Evolutionary conservation across 2,113 vertebrate species (phyloP).

Genomic region (Syngnathus floridae): DNA sequence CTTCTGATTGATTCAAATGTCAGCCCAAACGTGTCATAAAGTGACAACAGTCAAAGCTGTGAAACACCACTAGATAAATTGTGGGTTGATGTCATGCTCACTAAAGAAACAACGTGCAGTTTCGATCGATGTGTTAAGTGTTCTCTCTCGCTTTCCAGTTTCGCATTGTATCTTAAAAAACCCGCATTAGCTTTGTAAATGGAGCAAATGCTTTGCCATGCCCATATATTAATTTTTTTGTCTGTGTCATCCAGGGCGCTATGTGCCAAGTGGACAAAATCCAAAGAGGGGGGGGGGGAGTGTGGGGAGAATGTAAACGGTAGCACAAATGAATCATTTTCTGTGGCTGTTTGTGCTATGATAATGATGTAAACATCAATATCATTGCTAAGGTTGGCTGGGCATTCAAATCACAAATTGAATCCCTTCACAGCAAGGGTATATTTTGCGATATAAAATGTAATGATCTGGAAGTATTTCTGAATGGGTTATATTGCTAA

Average conservation of each 20-base stretch:
- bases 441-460: no score
- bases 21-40: no score
- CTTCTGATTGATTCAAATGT: neutral
- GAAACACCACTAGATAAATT: neutral
- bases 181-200: slow-evolving; percentile 11
- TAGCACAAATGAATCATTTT: slow-evolving; percentile 5
- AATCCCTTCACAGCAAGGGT: neutral
- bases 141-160: slow-evolving; percentile 11
- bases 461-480: neutral
- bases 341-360: neutral
- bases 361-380: neutral
- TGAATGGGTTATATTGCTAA: neutral
- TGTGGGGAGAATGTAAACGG: neutral
- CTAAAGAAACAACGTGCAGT: neutral
- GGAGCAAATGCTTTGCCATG: slow-evolving; percentile 7
- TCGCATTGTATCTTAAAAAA: slow-evolving; percentile 19
- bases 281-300: neutral
- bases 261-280: slow-evolving; percentile 12
- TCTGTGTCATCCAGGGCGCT: slow-evolving; percentile 12
- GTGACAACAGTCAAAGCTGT: neutral
- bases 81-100: neutral
- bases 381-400: neutral
- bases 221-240: slow-evolving; percentile 18
- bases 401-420: neutral
- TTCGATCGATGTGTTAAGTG: slow-evolving; percentile 4